Conservation (phyloP, 2,113 vertebrate genomes). For the Anas platyrhynchos region DNA sequence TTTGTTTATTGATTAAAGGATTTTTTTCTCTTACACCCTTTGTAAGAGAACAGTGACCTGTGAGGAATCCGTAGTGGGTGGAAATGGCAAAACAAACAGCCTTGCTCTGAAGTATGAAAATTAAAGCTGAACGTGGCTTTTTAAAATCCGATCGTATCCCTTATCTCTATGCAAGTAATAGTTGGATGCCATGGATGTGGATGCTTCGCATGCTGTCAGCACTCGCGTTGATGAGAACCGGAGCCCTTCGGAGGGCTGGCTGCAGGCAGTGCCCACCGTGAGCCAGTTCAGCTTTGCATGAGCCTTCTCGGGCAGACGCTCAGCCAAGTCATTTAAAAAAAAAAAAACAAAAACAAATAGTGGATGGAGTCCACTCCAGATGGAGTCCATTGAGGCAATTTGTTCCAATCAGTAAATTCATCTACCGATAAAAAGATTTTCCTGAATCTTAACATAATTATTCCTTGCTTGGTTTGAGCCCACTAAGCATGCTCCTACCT, state of each 20-base stretch:
- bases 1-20: too few relatives aligned
- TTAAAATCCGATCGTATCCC: background rate
- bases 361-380: background rate
- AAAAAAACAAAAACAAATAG: background rate
- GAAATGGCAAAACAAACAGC: background rate
- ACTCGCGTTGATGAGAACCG: accelerated
- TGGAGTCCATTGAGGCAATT: background rate
- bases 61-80: background rate
- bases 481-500: background rate
- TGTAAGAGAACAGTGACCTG: background rate
- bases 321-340: background rate
- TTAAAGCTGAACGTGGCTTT: background rate
- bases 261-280: background rate
- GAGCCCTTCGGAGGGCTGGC: background rate
- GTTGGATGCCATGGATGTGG: background rate
- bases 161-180: background rate
- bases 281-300: background rate
- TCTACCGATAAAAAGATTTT: background rate
- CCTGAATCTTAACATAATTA: background rate
- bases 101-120: background rate
- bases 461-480: background rate
- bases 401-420: background rate
- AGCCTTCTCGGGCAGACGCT: background rate
- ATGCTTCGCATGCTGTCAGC: background rate
- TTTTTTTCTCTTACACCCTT: background rate